A percentile compares a stretch with the other conserved stretches of the same genome.
phyloP scores from a whole-genome alignment of 2,113 vertebrate genomes.

The Empidonax traillii region DNA sequence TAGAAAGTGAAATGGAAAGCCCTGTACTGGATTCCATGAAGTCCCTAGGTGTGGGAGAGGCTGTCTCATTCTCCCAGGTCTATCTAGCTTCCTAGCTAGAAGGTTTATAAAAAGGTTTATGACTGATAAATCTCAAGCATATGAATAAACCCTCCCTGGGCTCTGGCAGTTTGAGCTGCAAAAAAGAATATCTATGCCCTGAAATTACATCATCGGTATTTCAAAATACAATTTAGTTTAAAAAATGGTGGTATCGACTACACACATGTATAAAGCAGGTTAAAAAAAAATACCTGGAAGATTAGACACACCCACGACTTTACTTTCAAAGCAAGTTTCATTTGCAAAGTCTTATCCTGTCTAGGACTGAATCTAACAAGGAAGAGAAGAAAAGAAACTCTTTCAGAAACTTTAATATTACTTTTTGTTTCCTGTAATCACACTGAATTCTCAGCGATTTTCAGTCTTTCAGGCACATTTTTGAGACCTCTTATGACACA shows the following conservation, averaged over 20 bases:
- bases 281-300: not conserved
- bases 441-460: not conserved
- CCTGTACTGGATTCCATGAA: not conserved
- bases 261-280: not conserved
- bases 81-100: not conserved
- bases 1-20: not conserved
- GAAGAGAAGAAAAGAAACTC: not conserved
- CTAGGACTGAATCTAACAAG: not conserved
- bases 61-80: not conserved
- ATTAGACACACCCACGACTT: not conserved
- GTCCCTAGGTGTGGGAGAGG: not conserved
- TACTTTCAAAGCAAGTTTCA: not conserved
- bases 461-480: not conserved
- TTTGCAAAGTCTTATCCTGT: not conserved
- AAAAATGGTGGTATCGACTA: not conserved
- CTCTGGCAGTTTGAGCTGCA: not conserved
- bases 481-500: not conserved
- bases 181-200: not conserved
- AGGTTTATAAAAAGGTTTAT: not conserved
- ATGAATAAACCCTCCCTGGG: rapidly evolving
- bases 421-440: not conserved
- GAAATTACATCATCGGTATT: not conserved
- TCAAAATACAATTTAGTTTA: not conserved
- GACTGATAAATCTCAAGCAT: not conserved
- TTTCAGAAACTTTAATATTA: not conserved